Evolutionary conservation across 2,797 vertebrate species (phyloP).

Genomic region (Meriones psammophilus): DNA sequence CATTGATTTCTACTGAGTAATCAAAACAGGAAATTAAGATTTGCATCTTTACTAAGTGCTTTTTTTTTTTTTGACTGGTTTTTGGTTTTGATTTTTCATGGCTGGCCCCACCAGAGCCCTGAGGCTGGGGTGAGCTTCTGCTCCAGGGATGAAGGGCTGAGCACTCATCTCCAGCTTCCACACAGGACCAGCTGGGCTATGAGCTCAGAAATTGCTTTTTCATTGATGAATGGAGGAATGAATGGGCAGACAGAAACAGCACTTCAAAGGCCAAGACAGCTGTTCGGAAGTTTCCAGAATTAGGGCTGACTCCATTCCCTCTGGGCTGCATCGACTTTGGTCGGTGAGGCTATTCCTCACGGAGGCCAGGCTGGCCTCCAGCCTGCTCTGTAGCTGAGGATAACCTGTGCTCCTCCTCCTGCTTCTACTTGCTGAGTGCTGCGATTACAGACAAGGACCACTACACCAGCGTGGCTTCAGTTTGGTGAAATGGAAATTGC

Average conservation of each 20-base stretch:
- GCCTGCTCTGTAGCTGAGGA: background rate
- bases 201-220: background rate
- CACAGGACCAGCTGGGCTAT: background rate
- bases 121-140: constrained; percentile 72
- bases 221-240: background rate
- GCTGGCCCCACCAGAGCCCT: constrained; percentile 82
- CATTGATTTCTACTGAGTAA: constrained; percentile 88
- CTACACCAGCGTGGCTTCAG: background rate
- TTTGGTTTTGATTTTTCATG: background rate
- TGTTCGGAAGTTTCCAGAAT: constrained; percentile 48
- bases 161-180: background rate
- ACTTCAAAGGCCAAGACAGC: background rate
- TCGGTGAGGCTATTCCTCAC: background rate
- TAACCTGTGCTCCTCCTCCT: background rate
- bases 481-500: background rate
- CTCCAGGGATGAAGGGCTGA: background rate
- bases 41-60: constrained; percentile 80
- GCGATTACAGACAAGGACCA: background rate
- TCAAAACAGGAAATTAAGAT: constrained; percentile 88
- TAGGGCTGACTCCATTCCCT: background rate
- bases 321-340: background rate
- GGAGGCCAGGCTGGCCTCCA: background rate
- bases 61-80: background rate
- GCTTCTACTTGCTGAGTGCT: background rate
- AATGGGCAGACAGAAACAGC: background rate